Conservation (phyloP, 2,888 invertebrate species). For the Electrophaes corylata region DNA sequence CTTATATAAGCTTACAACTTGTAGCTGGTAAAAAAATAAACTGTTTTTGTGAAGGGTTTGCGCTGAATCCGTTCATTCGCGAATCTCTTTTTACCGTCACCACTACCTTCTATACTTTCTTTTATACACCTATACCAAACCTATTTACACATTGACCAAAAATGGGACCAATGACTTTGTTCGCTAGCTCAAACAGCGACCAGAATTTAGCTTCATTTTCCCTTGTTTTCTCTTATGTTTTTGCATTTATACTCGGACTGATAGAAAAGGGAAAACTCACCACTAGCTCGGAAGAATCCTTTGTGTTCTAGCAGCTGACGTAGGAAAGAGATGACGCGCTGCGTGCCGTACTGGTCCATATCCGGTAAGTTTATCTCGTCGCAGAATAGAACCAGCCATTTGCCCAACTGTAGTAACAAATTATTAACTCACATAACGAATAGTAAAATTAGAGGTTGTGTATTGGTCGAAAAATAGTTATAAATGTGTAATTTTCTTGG, state of each 20-base stretch:
- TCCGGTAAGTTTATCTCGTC: conserved; percentile 99
- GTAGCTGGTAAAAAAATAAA: neutral
- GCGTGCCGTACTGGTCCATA: conserved; percentile 98
- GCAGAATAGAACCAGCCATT: conserved; percentile 99
- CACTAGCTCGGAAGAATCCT: conserved; percentile 93
- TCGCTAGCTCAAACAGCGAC: neutral
- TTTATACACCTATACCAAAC: too few relatives aligned
- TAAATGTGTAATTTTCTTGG: too few relatives aligned
- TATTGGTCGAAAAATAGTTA: too few relatives aligned
- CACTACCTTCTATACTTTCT: too few relatives aligned
- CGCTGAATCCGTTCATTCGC: neutral
- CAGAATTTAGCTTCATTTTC: too few relatives aligned
- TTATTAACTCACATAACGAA: neutral
- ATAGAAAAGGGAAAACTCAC: conserved; percentile 51
- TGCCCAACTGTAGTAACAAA: conserved; percentile 88
- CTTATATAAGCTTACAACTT: too few relatives aligned
- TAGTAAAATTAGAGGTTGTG: too few relatives aligned
- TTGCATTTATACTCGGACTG: too few relatives aligned
- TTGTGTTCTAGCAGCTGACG: conserved; percentile 98
- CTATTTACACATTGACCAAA: too few relatives aligned
- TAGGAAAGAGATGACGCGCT: conserved; percentile 99
- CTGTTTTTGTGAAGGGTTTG: neutral
- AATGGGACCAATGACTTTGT: too few relatives aligned
- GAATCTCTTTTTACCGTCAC: too few relatives aligned
- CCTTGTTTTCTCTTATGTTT: too few relatives aligned